A percentile compares a stretch with the other conserved stretches of the same genome.
phyloP scores from a whole-genome alignment of 2,888 invertebrate species.

The Euproctis similis region DNA sequence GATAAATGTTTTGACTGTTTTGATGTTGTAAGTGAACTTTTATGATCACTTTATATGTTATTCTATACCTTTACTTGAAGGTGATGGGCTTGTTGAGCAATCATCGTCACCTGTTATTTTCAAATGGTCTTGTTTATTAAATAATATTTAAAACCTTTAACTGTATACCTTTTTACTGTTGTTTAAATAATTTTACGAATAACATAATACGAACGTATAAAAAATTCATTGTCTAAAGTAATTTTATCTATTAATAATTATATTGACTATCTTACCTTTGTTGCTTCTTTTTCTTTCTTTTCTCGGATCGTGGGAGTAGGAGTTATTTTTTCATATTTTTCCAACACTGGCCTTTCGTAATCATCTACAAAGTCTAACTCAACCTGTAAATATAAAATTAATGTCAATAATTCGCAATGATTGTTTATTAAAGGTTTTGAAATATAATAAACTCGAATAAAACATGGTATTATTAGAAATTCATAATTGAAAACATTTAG shows the following conservation, averaged over 20 bases:
- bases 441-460: too few species aligned
- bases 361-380: constrained; percentile 78
- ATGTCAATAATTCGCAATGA: background rate
- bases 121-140: constrained; percentile 11
- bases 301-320: constrained; percentile 61
- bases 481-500: too few species aligned
- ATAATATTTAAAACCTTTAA: too few species aligned
- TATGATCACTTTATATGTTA: constrained; percentile 6
- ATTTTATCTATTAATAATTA: background rate
- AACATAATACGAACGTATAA: too few species aligned
- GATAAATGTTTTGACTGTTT: too few species aligned
- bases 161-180: too few species aligned
- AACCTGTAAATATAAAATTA: constrained; percentile 36
- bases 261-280: constrained; percentile 49
- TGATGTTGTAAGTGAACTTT: too few species aligned
- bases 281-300: constrained; percentile 62
- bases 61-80: constrained; percentile 60
- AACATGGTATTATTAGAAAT: too few species aligned
- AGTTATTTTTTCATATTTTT: constrained; percentile 80
- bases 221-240: background rate
- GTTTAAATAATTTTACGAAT: too few species aligned
- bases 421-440: too few species aligned
- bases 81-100: constrained; percentile 46
- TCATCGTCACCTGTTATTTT: constrained; percentile 53
- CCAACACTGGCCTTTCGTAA: constrained; percentile 84